Percentiles rank a stretch among this genome's conserved stretches.
These are phyloP conservation scores for Sesamia nonagrioides DNA, from an alignment of 1,140 invertebrate genomes.

Conservation along the genomic window DNA sequence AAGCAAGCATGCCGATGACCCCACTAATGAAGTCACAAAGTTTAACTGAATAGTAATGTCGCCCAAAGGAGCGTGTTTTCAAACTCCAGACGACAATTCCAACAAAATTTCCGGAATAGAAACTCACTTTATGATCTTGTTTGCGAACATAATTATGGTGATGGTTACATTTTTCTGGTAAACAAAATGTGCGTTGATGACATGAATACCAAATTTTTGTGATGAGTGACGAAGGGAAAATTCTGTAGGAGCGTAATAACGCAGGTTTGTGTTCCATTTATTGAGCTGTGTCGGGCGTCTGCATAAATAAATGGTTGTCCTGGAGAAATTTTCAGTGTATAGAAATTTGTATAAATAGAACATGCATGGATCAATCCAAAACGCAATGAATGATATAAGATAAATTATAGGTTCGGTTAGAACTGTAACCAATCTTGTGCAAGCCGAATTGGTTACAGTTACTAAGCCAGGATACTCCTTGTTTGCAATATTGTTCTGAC, in stretches of 20 bases:
- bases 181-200: conserved; percentile 26
- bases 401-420: too few relatives aligned
- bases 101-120: conserved; percentile 5
- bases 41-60: conserved; percentile 35
- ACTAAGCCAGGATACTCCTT: too few relatives aligned
- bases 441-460: too few relatives aligned
- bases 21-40: conserved; percentile 9
- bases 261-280: conserved; percentile 15
- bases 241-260: neutral
- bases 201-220: conserved; percentile 18
- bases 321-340: neutral
- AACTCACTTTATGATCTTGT: conserved; percentile 7
- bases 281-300: neutral
- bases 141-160: conserved; percentile 16
- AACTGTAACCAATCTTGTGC: too few relatives aligned
- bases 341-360: neutral
- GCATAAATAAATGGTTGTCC: conserved; percentile 10
- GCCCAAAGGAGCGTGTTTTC: neutral
- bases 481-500: too few relatives aligned
- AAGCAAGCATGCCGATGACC: conserved; percentile 9
- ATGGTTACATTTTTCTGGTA: conserved; percentile 25
- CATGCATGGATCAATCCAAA: too few relatives aligned
- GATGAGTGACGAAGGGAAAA: conserved; percentile 17
- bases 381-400: too few relatives aligned
- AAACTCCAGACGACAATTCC: neutral